Percentiles rank a stretch among this genome's conserved stretches.
Evolutionary conservation across 2,797 vertebrate species (phyloP).

Genomic region (Anguilla megastoma): DNA sequence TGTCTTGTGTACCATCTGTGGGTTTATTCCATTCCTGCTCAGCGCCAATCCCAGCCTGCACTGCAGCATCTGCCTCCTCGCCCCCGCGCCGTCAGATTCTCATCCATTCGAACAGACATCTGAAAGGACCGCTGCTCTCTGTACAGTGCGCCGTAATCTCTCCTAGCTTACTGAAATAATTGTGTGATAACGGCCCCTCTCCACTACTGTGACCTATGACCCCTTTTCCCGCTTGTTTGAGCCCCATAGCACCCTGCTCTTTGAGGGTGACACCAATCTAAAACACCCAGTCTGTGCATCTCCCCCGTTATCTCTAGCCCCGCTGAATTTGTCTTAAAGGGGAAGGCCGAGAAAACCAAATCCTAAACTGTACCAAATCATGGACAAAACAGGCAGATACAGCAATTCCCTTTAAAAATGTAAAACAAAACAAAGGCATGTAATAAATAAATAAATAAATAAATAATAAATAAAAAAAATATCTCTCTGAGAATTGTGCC

Average conservation of each 20-base stretch:
- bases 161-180: conserved; percentile 28
- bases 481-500: background rate
- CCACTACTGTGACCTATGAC: conserved; percentile 2
- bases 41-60: conserved; percentile 26
- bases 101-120: conserved; percentile 23
- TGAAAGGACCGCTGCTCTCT: background rate
- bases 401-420: background rate
- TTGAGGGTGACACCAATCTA: conserved; percentile 19
- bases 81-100: conserved; percentile 20
- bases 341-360: background rate
- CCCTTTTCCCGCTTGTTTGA: conserved; percentile 1
- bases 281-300: background rate
- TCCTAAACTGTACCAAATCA: background rate
- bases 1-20: conserved; percentile 35
- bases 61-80: conserved; percentile 6
- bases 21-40: conserved; percentile 23
- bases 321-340: conserved; percentile 18
- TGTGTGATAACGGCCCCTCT: conserved; percentile 25
- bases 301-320: background rate
- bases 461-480: too few species aligned
- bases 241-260: background rate
- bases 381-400: background rate
- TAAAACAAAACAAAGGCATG: background rate
- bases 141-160: conserved; percentile 18
- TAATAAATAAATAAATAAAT: background rate